Evolutionary conservation across 1,140 invertebrate genomes (phyloP), one percentile per base, ranked within the genome.

Genomic region (Arctopsyche grandis): DNA sequence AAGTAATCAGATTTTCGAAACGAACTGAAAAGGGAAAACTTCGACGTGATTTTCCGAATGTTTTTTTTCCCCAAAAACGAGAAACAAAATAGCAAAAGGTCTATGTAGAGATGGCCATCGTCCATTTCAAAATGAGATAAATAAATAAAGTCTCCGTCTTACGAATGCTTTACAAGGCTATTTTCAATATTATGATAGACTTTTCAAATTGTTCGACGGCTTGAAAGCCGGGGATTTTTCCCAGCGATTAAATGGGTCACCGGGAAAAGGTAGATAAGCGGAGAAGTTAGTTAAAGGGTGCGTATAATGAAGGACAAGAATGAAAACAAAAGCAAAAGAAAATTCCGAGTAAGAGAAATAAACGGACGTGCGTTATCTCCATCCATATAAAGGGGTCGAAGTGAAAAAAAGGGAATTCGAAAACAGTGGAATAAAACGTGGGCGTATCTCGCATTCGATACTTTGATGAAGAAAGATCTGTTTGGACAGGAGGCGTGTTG

Each of bases 401-500:
- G 48, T 52, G 1, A 52, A 16, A 14, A 16, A 52, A 16, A 4
- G 10, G 16, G 48, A 52, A 52, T 52, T 52, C 48, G 48, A 52
- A 52, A 52, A 16, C 16, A 16, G 4, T 16, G 48, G 16, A 52
- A 52, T 14, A 52, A 52, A 52, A 52, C 10, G 48, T 52, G 48
- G 48, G 48, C 48, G 48, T 52, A 52, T 52, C 16, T 52, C 48
- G 48, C 21, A 66, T 66, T 66, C 63, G 63, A 66, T 66, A 66
- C 63, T 26, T 66, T 66, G 63, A 66, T 66, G 63, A 66, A 66
- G 63, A 66, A 66, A 22, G 63, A 66, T 66, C 63, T 66, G 63
- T 66, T 66, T 66, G 24, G 63, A 66, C 21, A 66, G 63, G 24
- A 26, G 63, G 63, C 21, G 63, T 12, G 9, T 22, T 19, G 63